phyloP scores from a whole-genome alignment of 64 coral and sea anemone species.

The Pocillopora damicornis region DNA sequence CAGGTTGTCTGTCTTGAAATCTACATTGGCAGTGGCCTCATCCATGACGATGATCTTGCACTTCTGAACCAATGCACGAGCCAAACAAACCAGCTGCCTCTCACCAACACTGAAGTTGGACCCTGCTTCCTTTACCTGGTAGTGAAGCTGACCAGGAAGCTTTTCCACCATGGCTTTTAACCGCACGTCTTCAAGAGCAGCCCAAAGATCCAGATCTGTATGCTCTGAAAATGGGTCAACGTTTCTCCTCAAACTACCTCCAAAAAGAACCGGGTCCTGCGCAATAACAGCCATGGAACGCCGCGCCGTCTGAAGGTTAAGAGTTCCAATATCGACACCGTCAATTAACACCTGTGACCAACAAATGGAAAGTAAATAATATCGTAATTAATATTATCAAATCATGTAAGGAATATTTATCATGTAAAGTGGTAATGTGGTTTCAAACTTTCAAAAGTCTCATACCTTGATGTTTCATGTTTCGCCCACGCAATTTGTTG shows the following conservation, averaged over 20 bases:
- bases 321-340: constrained; percentile 5
- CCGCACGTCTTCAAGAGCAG: constrained; percentile 39
- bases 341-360: constrained; percentile 36
- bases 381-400: too few relatives aligned
- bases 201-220: constrained; percentile 25
- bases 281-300: constrained; percentile 48
- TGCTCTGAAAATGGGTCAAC: constrained; percentile 24
- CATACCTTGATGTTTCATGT: too few relatives aligned
- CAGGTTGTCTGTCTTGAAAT: not conserved
- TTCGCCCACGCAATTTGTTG: too few relatives aligned
- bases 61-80: constrained; percentile 7
- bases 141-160: constrained; percentile 26
- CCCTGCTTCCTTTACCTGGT: constrained; percentile 35
- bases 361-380: not conserved
- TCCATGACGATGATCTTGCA: constrained; percentile 38
- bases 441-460: too few relatives aligned
- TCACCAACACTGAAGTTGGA: constrained; percentile 45
- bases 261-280: constrained; percentile 53
- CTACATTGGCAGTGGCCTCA: constrained; percentile 17
- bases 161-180: constrained; percentile 7
- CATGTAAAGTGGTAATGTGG: too few relatives aligned
- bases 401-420: too few relatives aligned
- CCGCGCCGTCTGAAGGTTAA: constrained; percentile 38
- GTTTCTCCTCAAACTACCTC: constrained; percentile 32
- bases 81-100: constrained; percentile 45